These are phyloP conservation scores for Selene dorsalis DNA, from an alignment of 2,797 vertebrate genomes.

Conservation along the genomic window DNA sequence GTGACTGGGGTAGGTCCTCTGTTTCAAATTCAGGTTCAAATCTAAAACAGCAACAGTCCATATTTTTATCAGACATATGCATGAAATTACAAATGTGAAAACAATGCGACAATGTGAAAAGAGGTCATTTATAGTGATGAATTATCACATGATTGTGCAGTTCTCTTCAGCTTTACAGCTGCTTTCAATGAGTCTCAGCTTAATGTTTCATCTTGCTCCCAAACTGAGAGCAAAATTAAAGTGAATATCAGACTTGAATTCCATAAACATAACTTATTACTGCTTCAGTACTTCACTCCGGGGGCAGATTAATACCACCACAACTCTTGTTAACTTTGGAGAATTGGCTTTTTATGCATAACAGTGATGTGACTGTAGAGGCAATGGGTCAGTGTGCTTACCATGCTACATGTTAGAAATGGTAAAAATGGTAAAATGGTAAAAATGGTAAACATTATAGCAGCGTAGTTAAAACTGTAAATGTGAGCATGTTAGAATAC, in stretches of 20 bases:
- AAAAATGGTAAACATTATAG: neutral
- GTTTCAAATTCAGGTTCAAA: conserved; percentile 26
- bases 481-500: neutral
- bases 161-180: too few species aligned
- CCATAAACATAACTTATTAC: too few species aligned
- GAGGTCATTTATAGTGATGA: neutral
- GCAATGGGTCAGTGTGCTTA: neutral
- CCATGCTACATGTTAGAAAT: conserved; percentile 11
- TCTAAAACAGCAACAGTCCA: neutral
- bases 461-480: too few species aligned
- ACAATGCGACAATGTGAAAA: neutral
- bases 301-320: neutral
- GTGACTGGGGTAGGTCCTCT: neutral
- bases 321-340: too few species aligned
- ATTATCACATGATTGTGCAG: neutral
- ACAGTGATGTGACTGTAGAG: neutral
- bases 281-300: too few species aligned
- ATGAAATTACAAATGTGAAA: neutral
- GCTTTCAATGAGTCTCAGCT: too few species aligned
- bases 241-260: too few species aligned
- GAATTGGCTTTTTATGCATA: neutral
- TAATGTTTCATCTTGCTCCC: too few species aligned
- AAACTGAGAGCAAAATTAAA: too few species aligned
- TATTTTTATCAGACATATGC: neutral
- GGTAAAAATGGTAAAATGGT: neutral